phyloP scores from a whole-genome alignment of 2,797 vertebrate species.

The Arrhamphus sclerolepis region DNA sequence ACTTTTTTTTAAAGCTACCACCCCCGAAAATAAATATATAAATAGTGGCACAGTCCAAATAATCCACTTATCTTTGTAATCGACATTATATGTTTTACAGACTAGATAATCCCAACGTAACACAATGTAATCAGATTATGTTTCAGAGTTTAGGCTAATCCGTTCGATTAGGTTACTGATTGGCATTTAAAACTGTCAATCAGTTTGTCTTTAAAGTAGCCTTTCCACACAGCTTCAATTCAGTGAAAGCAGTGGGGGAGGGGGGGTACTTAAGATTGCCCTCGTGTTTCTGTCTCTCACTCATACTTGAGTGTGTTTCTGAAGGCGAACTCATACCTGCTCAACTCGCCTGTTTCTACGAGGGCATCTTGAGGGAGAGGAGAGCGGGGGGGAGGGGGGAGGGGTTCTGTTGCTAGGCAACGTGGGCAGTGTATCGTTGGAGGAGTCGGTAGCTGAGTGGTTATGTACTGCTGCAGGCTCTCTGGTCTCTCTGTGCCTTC shows the following conservation, averaged over 20 bases:
- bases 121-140: conserved; percentile 74
- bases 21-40: conserved; percentile 10
- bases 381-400: conserved; percentile 19
- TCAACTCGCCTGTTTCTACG: conserved; percentile 51
- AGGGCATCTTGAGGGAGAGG: conserved; percentile 60
- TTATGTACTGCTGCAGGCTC: conserved; percentile 81
- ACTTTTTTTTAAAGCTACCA: conserved; percentile 5
- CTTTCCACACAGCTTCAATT: neutral
- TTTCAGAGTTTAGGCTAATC: conserved; percentile 57
- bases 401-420: conserved; percentile 87
- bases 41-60: conserved; percentile 32
- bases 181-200: conserved; percentile 38
- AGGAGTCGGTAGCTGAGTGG: conserved; percentile 87
- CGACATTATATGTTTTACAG: conserved; percentile 57
- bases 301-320: conserved; percentile 15
- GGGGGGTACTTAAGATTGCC: too few species aligned
- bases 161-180: conserved; percentile 57
- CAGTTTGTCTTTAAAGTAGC: conserved; percentile 21
- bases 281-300: too few species aligned
- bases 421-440: conserved; percentile 85
- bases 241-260: too few species aligned
- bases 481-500: conserved; percentile 78
- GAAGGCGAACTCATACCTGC: conserved; percentile 46
- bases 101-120: conserved; percentile 66
- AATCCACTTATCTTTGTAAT: conserved; percentile 67